These are phyloP conservation scores for Sciurus vulgaris DNA, from an alignment of 2,797 vertebrate genomes.

Conservation along the genomic window DNA sequence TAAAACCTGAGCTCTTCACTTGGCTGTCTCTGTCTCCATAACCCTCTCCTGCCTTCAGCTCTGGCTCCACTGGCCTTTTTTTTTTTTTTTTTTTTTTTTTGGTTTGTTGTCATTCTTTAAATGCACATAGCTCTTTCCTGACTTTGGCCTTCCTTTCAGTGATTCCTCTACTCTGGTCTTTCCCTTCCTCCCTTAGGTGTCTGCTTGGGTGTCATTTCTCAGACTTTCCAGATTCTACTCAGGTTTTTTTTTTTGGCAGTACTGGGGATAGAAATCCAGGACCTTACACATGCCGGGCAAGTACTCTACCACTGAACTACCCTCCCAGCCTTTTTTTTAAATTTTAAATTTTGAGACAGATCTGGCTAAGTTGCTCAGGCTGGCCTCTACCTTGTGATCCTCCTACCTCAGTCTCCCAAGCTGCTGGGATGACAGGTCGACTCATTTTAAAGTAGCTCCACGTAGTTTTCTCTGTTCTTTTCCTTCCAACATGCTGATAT, in stretches of 20 bases:
- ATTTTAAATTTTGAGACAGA: too few relatives aligned
- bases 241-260: background rate
- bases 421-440: too few relatives aligned
- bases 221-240: background rate
- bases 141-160: background rate
- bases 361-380: too few relatives aligned
- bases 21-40: background rate
- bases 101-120: background rate
- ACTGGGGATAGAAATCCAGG: too few relatives aligned
- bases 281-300: too few relatives aligned
- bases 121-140: background rate
- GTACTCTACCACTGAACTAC: too few relatives aligned
- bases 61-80: background rate
- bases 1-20: background rate
- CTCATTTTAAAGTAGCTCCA: background rate
- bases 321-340: too few relatives aligned
- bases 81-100: too few relatives aligned
- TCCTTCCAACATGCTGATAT: background rate
- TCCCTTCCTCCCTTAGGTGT: background rate
- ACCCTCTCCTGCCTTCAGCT: background rate
- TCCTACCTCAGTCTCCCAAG: too few relatives aligned
- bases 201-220: background rate
- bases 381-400: too few relatives aligned
- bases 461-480: background rate
- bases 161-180: background rate